Evolutionary conservation across 2,888 invertebrate species (phyloP).

Genomic region (Dendrolimus pini): DNA sequence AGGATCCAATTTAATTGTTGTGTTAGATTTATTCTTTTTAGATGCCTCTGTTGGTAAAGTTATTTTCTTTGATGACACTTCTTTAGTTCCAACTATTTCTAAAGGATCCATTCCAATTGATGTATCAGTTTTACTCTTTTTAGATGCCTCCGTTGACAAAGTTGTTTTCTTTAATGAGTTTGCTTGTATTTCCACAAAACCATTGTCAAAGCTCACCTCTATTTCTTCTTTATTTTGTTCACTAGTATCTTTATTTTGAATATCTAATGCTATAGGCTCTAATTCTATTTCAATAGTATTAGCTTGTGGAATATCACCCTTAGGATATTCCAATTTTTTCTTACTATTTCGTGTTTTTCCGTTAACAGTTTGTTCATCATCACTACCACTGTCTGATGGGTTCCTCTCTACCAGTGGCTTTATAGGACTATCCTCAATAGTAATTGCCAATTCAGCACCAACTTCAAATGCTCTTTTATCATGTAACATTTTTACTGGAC

Average conservation of each 20-base stretch:
- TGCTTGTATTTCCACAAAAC: conserved; percentile 13
- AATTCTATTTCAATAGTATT: conserved; percentile 28
- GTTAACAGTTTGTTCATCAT: conserved; percentile 20
- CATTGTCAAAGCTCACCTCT: background rate
- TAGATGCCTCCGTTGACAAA: conserved; percentile 7
- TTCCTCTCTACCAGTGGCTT: conserved; percentile 26
- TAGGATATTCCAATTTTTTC: conserved; percentile 55
- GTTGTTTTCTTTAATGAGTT: conserved; percentile 26
- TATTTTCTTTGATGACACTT: conserved; percentile 26
- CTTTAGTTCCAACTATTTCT: conserved; percentile 13
- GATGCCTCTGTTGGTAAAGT: conserved; percentile 7
- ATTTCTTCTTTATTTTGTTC: background rate
- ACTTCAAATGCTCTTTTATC: conserved; percentile 32
- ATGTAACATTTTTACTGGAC: conserved; percentile 47
- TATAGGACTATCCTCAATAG: conserved; percentile 61
- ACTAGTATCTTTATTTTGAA: conserved; percentile 11
- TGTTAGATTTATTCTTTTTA: conserved; percentile 8
- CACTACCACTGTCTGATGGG: conserved; percentile 23
- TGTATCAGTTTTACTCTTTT: conserved; percentile 8
- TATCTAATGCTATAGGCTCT: conserved; percentile 22
- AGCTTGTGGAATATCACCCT: conserved; percentile 13
- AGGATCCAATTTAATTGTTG: conserved; percentile 4
- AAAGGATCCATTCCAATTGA: conserved; percentile 3
- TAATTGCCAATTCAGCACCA: conserved; percentile 43
- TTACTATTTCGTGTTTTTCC: conserved; percentile 40